Percentiles rank a stretch among this genome's conserved stretches.
These are phyloP conservation scores for Pelodiscus sinensis DNA, from an alignment of 2,113 vertebrate species.

Conservation along the genomic window DNA sequence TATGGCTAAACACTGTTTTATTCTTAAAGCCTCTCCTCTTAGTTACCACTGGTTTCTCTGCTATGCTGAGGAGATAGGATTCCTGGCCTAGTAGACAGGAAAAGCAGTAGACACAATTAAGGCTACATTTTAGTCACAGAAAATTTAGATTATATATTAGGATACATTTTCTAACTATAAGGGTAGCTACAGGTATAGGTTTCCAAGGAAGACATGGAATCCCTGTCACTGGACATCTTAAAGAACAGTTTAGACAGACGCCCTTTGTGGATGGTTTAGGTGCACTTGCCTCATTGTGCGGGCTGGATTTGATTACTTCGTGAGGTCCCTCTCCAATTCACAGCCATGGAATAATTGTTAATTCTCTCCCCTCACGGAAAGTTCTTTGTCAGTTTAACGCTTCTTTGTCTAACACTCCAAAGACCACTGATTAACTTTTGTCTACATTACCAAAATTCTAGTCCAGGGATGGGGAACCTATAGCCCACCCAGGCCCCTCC, in stretches of 20 bases:
- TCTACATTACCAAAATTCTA: not conserved
- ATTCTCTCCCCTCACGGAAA: not conserved
- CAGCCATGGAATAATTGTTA: not conserved
- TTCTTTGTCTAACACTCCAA: not conserved
- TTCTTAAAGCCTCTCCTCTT: not conserved
- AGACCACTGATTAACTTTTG: not conserved
- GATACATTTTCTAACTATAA: not conserved
- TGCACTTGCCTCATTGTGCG: not conserved
- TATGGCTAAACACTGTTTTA: not conserved
- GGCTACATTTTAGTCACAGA: no score
- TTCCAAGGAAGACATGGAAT: not conserved
- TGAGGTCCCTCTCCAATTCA: not conserved
- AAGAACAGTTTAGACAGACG: not conserved
- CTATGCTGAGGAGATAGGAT: not conserved
- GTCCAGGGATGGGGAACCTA: not conserved
- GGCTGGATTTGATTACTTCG: not conserved
- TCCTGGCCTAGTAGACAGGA: not conserved
- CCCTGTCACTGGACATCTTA: not conserved
- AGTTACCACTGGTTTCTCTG: not conserved
- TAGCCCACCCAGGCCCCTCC: no score
- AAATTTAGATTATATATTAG: not conserved
- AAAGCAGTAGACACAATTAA: no score
- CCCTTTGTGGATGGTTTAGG: not conserved
- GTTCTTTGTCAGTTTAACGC: not conserved
- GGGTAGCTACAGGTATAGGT: not conserved